phyloP scores from a whole-genome alignment of 1,140 invertebrate genomes.

The Euborellia annulipes region DNA sequence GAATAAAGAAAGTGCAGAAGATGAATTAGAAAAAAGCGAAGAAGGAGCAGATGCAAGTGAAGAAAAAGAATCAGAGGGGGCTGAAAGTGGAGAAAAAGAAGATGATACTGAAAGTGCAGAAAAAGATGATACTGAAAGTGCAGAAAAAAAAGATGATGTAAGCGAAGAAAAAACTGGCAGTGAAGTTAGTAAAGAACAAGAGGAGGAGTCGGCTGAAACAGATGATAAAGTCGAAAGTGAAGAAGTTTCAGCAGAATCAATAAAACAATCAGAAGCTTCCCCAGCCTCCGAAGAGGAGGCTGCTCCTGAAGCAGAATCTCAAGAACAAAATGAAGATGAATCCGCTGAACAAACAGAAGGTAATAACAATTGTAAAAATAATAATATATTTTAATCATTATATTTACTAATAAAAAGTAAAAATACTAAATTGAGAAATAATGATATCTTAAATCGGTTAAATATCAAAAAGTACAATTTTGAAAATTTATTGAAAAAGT shows the following conservation, averaged over 20 bases:
- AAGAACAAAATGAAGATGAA: slow-evolving; percentile 10
- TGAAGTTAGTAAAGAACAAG: slow-evolving; percentile 8
- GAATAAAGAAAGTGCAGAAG: slow-evolving; percentile 6
- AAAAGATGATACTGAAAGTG: slow-evolving; percentile 3
- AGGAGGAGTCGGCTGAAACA: slow-evolving; percentile 8
- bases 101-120: slow-evolving; percentile 10
- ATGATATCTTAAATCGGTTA: too few species aligned
- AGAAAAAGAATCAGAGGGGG: neutral
- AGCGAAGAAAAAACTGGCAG: slow-evolving; percentile 9
- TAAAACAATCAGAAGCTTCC: slow-evolving; percentile 1
- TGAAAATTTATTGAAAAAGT: too few species aligned
- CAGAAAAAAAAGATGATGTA: slow-evolving; percentile 6
- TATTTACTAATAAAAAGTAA: too few species aligned
- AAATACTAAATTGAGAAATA: too few species aligned
- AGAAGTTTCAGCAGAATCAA: slow-evolving; percentile 8
- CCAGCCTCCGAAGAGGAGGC: slow-evolving; percentile 9
- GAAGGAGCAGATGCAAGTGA: slow-evolving; percentile 1
- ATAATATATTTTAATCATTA: too few species aligned
- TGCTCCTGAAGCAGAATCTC: slow-evolving; percentile 9
- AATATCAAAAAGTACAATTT: too few species aligned
- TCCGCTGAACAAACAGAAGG: slow-evolving; percentile 19
- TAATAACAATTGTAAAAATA: too few species aligned
- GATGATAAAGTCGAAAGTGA: slow-evolving; percentile 11
- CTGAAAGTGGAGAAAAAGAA: neutral
- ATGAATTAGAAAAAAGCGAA: slow-evolving; percentile 4